Evolutionary conservation across 64 coral and sea anemone species (phyloP), one percentile per base, ranked within the genome.

Genomic region (Stichodactyla mertensii): DNA sequence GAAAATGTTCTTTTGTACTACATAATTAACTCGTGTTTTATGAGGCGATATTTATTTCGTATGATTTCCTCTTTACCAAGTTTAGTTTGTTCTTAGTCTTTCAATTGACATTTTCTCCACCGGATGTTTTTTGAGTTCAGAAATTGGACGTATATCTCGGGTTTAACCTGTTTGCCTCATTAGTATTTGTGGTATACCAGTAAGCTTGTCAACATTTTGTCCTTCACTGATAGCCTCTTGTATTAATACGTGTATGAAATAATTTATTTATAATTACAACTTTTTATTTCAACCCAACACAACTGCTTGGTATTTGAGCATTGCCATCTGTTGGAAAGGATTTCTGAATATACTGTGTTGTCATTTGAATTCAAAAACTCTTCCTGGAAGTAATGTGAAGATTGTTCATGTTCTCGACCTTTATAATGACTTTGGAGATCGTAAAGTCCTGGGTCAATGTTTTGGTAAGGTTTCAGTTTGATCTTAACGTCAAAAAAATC

Each of bases 211-310:
- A 7, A 9, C 62, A 66, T n/a, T 20, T 66, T 66, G 62, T 66
- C 9, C 62, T 66, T 9, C 5, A 22, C 62, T 66, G 22, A 66
- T 66, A 20, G 5, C 62, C 22, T 66, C 9, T 66, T n/a, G 22
- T 45, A 66, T 66, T 66, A 5, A n/a, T 22, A 79, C 77, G 77
- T 79, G 31, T 28, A 79, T 51, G 11, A 79, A 8, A 79, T 79
- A 14, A 79, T 79, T 79, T 79, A 79, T 79, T 79, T 79, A 79
- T 79, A 14, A 10, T 62, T 5, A 66, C 6, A 66, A n/a, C 62
- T 66, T 66, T 66, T 61, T 45, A 64, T 79, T 79, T 79, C 27
- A 79, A n/a, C 6, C 77, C 77, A 79, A 66, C 6, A 66, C 20
- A 66, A 66, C 62, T 66, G 62, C 18, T 22, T 18, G 62, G 19